These are phyloP conservation scores for Nematopogon swammerdamellus DNA, from an alignment of 2,888 invertebrate genomes.

Conservation along the genomic window DNA sequence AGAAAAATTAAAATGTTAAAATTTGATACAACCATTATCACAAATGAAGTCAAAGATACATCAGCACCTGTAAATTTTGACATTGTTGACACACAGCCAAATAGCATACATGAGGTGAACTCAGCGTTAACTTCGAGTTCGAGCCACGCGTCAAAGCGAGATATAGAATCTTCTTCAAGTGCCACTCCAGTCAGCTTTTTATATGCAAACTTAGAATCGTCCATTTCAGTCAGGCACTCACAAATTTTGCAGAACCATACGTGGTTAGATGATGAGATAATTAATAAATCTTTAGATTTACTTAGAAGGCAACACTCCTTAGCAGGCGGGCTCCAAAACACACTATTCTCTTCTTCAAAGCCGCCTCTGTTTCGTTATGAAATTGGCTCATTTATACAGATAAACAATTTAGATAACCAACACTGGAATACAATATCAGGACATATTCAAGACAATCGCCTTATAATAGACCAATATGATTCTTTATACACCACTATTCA, in stretches of 20 bases:
- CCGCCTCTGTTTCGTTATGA: background rate
- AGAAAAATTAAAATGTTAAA: background rate
- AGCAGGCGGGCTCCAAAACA: no score
- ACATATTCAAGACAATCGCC: background rate
- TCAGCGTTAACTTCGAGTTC: no score
- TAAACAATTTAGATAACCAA: background rate
- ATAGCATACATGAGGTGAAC: no score
- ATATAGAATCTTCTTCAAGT: no score
- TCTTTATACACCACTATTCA: background rate
- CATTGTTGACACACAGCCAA: no score
- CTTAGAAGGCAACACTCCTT: background rate
- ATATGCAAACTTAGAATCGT: background rate
- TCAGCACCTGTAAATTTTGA: no score
- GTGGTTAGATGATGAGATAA: constrained; percentile 2
- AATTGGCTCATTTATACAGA: constrained; percentile 1
- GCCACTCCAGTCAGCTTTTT: no score
- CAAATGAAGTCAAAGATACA: background rate
- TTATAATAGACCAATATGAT: constrained; percentile 3
- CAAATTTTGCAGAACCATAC: background rate
- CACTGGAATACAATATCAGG: background rate
- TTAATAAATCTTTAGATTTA: constrained; percentile 1
- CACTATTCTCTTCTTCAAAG: no score
- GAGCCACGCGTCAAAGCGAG: no score
- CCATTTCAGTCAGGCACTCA: background rate
- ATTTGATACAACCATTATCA: background rate